A percentile compares a stretch with the other conserved stretches of the same genome.
phyloP scores from a whole-genome alignment of 2,113 vertebrate species.

The Aythya baeri region DNA sequence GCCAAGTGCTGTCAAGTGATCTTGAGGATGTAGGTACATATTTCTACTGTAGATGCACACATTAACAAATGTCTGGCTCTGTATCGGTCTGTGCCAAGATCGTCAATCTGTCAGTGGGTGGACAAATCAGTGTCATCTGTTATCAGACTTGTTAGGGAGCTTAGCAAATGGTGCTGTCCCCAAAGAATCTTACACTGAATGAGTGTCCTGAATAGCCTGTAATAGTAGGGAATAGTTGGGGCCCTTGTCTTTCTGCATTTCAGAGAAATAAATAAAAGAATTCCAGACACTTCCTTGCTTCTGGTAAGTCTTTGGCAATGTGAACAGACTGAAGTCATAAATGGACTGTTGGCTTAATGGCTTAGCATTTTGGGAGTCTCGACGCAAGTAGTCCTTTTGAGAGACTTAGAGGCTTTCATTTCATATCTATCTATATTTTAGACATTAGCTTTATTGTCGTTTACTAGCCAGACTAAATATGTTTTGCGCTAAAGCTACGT shows the following conservation, averaged over 20 bases:
- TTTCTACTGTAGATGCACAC: background rate
- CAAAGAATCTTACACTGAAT: background rate
- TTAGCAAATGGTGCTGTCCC: background rate
- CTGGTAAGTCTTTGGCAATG: background rate
- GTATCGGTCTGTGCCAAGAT: background rate
- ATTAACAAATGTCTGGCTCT: background rate
- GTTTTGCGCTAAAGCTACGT: background rate
- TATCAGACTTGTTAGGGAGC: background rate
- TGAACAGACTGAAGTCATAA: background rate
- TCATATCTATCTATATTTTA: background rate
- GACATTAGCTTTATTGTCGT: background rate
- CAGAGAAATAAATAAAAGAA: background rate
- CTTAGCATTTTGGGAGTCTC: background rate
- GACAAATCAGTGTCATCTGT: background rate
- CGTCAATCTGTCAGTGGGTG: background rate
- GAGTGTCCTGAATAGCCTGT: background rate
- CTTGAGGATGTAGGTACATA: background rate
- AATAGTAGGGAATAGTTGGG: background rate
- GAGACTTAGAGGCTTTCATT: background rate
- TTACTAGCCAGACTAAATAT: background rate
- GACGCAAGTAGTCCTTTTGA: background rate
- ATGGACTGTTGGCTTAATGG: background rate
- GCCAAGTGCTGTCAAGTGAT: background rate
- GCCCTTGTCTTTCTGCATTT: background rate
- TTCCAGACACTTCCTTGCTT: background rate